Conservation (phyloP, 2,888 invertebrate species). For the Lasioglossum morio region DNA sequence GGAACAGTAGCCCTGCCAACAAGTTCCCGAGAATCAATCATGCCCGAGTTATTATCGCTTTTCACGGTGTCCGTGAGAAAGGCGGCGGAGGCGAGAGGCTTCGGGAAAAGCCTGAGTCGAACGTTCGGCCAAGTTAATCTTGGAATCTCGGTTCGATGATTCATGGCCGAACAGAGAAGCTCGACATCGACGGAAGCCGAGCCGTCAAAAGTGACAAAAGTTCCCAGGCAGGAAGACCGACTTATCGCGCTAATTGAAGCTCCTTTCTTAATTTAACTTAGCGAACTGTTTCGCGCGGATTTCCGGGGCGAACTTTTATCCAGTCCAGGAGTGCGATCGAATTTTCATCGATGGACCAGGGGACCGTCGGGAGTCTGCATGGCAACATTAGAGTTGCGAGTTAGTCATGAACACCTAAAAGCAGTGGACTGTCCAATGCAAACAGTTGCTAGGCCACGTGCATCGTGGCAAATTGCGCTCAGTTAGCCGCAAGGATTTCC, state of each 20-base stretch:
- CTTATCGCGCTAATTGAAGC: conserved; percentile 69
- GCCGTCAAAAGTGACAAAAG: conserved; percentile 39
- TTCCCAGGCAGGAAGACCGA: conserved; percentile 41
- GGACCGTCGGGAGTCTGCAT: not conserved
- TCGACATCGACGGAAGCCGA: conserved; percentile 34
- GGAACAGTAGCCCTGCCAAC: not conserved
- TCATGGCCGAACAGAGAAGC: not conserved
- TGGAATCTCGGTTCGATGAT: conserved; percentile 25
- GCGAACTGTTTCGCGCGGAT: conserved; percentile 51
- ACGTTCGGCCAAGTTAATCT: conserved; percentile 7
- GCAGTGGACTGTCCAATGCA: conserved; percentile 16
- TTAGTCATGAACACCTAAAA: not conserved
- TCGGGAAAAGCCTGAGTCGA: not conserved
- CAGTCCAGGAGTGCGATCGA: not conserved
- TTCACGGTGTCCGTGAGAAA: conserved; percentile 22
- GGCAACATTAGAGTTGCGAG: conserved; percentile 19
- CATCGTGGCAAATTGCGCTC: conserved; percentile 60
- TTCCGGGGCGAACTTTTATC: conserved; percentile 30
- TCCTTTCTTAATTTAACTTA: conserved; percentile 71
- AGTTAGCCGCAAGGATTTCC: conserved; percentile 55
- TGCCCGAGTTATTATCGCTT: conserved; percentile 29
- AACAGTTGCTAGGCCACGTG: conserved; percentile 15
- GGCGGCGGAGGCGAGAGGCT: not conserved
- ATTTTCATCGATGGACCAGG: not conserved
- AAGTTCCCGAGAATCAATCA: conserved; percentile 45